Evolutionary conservation across 2,113 vertebrate genomes (phyloP), one percentile per base, ranked within the genome.

Genomic region (Orthonyx spaldingii): DNA sequence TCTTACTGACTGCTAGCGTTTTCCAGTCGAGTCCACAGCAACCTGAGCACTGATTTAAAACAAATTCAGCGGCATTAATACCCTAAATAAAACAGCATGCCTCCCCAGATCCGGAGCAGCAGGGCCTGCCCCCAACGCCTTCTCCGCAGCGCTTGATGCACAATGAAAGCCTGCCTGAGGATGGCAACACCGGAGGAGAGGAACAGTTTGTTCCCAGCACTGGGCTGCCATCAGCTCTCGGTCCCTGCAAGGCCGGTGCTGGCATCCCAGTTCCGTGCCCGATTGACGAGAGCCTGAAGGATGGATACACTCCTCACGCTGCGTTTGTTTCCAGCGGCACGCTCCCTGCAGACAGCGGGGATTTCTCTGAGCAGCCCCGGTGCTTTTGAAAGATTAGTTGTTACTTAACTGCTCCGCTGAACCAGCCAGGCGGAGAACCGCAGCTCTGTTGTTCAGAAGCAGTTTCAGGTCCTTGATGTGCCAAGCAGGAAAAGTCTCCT

Each of bases 381-480:
- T 59, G 96, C 97, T 97, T 97, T 94, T 35, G 87, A 37, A 82
- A 97, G 97, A 98, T 98, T 89, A 97, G 96, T 52, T 85, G 96
- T 93, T 97, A 59, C 93, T 98, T 86, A 96, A 93, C 91, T 87
- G 97, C 96, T 97, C 71, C 97, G 94, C 97, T 88, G 93, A 96
- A 70, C 87, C 97, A 97, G 94, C 91, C 96, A 96, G 95, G 97
- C 88, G 92, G 83, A 96, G 96, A 97, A 85, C 87, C 70, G 4
- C 56, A 37, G 68, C 87, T 76, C 16, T 47, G 57, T 41, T 59
- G 85, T 77, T 87, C 39, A 63, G 96, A 92, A 86, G 91, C 79
- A 49, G 49, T 89, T 94, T 93, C 74, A 46, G 55, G 78, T 82
- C 89, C 96, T 92, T 63, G n/a, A 3, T 16, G 69, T 80, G 95